A percentile compares a stretch with the other conserved stretches of the same genome.
Evolutionary conservation across 2,797 vertebrate species (phyloP).

Genomic region (Coregonus ussuriensis): DNA sequence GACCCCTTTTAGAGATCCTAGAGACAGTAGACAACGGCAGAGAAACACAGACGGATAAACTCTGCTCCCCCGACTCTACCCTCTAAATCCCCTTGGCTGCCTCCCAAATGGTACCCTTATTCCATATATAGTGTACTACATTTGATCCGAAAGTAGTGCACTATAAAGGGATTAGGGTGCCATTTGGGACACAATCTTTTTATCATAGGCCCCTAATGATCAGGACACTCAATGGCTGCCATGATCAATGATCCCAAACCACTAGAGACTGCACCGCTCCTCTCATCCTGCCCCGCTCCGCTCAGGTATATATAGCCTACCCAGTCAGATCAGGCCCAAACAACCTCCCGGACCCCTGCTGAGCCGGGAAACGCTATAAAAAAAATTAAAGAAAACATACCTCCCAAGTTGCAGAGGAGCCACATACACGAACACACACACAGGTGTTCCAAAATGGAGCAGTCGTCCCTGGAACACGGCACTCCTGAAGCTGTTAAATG

Average conservation of each 20-base stretch:
- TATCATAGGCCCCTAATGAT: not conserved
- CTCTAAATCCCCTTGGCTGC: not conserved
- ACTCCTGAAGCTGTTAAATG: slow-evolving; percentile 55
- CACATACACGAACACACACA: not conserved
- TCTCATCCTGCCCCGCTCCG: not conserved
- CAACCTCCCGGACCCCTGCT: too few relatives aligned
- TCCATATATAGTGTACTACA: not conserved
- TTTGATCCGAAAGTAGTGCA: not conserved
- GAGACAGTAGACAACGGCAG: not conserved
- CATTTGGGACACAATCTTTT: not conserved
- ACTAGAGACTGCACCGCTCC: not conserved
- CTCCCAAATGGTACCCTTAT: not conserved
- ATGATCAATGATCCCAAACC: not conserved
- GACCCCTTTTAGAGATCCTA: slow-evolving; percentile 16
- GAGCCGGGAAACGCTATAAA: too few relatives aligned
- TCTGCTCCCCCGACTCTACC: not conserved
- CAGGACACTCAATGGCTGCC: not conserved
- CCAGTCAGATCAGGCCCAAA: not conserved
- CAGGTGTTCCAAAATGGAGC: slow-evolving; percentile 28
- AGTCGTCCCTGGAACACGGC: slow-evolving; percentile 25
- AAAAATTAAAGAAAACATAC: too few relatives aligned
- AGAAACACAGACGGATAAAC: not conserved
- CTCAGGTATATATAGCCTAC: slow-evolving; percentile 1
- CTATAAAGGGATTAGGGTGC: not conserved
- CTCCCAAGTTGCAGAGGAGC: not conserved